Conservation (phyloP, 2,888 invertebrate species). For the Meteorus cinctellus region DNA sequence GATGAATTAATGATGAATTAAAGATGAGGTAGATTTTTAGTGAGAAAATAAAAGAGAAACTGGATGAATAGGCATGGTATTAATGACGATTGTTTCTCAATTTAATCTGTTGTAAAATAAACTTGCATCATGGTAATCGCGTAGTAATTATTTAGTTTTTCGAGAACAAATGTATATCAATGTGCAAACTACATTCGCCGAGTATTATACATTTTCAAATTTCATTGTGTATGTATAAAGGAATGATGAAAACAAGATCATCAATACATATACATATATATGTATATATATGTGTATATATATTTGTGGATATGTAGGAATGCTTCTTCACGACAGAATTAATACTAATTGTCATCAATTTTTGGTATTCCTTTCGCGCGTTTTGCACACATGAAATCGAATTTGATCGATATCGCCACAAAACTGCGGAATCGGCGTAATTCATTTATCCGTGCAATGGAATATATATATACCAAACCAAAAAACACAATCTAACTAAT, state of each 20-base stretch:
- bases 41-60: slow-evolving; percentile 42
- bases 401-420: neutral
- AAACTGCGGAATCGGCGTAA: slow-evolving; percentile 8
- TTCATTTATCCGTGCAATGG: slow-evolving; percentile 46
- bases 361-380: slow-evolving; percentile 29
- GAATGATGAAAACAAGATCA: neutral
- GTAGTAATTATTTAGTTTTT: slow-evolving; percentile 53
- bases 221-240: neutral
- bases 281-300: neutral
- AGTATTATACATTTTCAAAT: slow-evolving; percentile 24
- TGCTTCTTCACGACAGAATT: too few relatives aligned
- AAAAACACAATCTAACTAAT: slow-evolving; percentile 21
- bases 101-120: slow-evolving; percentile 62
- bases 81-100: slow-evolving; percentile 59
- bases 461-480: slow-evolving; percentile 30
- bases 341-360: too few relatives aligned
- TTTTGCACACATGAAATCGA: neutral
- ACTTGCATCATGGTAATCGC: slow-evolving; percentile 51
- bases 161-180: slow-evolving; percentile 43
- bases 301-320: neutral
- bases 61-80: slow-evolving; percentile 56
- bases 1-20: too few relatives aligned
- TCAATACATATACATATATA: neutral
- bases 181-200: slow-evolving; percentile 42
- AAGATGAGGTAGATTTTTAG: slow-evolving; percentile 57